These are phyloP conservation scores for Enteromius thamalakanensis DNA, from an alignment of 2,797 vertebrate genomes.

Conservation along the genomic window DNA sequence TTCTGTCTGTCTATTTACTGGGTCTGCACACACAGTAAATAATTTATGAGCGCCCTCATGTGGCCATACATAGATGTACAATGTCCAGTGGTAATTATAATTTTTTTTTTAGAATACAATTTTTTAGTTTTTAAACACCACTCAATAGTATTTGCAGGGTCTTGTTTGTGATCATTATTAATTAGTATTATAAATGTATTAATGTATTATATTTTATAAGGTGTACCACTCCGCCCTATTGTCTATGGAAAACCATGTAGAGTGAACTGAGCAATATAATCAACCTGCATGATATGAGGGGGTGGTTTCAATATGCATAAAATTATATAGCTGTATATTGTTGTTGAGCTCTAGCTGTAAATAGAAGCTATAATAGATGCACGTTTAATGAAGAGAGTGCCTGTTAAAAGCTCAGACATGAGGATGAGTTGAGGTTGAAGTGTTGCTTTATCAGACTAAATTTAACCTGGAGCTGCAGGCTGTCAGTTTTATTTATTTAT, in stretches of 20 bases:
- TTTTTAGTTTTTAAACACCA: neutral
- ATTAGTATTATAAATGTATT: neutral
- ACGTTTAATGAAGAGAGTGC: slow-evolving; percentile 11
- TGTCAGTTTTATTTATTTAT: neutral
- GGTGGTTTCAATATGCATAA: slow-evolving; percentile 24
- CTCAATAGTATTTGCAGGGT: neutral
- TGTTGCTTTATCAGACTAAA: neutral
- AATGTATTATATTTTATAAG: neutral
- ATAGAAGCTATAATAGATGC: slow-evolving; percentile 21
- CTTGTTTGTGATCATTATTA: neutral
- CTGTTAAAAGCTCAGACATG: slow-evolving; percentile 15
- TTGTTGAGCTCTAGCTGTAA: slow-evolving; percentile 16
- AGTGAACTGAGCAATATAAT: neutral
- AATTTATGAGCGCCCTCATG: slow-evolving; percentile 13
- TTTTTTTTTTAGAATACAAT: neutral
- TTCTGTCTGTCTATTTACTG: neutral
- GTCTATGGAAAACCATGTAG: neutral
- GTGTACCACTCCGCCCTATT: neutral
- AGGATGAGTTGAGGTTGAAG: slow-evolving; percentile 10
- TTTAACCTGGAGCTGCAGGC: neutral
- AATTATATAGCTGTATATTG: slow-evolving; percentile 2
- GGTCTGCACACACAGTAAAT: neutral
- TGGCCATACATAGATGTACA: neutral
- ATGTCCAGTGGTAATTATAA: neutral
- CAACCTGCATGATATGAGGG: neutral